Percentiles rank a stretch among this genome's conserved stretches.
phyloP scores from a whole-genome alignment of 37 sponge, comb jelly and placozoan species.

The Agelas oroides region DNA sequence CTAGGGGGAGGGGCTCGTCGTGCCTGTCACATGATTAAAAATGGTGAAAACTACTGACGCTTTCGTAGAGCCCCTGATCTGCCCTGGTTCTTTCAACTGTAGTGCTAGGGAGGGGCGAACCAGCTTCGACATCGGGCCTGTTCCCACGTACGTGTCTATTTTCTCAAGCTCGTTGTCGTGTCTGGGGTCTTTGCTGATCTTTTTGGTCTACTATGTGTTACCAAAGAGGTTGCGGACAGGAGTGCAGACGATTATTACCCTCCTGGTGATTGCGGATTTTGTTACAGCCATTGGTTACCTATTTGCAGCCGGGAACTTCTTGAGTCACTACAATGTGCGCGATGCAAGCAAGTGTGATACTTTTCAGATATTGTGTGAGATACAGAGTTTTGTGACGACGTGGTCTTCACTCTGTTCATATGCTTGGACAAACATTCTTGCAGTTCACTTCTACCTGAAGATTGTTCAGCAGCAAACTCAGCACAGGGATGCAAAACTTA shows the following conservation, averaged over 20 bases:
- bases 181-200: conserved; percentile 23
- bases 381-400: conserved; percentile 74
- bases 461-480: neutral
- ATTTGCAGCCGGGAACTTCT: conserved; percentile 42
- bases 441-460: conserved; percentile 47
- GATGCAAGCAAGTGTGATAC: neutral
- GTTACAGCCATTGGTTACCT: conserved; percentile 64
- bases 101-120: neutral
- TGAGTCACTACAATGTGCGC: neutral
- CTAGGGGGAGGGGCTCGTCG: too few species aligned
- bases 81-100: conserved; percentile 13
- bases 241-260: conserved; percentile 58
- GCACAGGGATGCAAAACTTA: neutral
- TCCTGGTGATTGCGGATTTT: conserved; percentile 68
- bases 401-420: conserved; percentile 60
- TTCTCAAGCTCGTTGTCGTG: conserved; percentile 49
- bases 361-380: conserved; percentile 29
- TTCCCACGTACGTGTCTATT: conserved; percentile 47
- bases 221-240: conserved; percentile 39
- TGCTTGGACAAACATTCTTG: conserved; percentile 69
- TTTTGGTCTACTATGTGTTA: conserved; percentile 11
- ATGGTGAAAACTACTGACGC: too few species aligned
- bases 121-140: conserved; percentile 16
- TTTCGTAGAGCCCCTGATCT: too few species aligned
- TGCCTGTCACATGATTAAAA: too few species aligned